phyloP scores from a whole-genome alignment of 1,140 invertebrate species.

The Bicyclus anynana region DNA sequence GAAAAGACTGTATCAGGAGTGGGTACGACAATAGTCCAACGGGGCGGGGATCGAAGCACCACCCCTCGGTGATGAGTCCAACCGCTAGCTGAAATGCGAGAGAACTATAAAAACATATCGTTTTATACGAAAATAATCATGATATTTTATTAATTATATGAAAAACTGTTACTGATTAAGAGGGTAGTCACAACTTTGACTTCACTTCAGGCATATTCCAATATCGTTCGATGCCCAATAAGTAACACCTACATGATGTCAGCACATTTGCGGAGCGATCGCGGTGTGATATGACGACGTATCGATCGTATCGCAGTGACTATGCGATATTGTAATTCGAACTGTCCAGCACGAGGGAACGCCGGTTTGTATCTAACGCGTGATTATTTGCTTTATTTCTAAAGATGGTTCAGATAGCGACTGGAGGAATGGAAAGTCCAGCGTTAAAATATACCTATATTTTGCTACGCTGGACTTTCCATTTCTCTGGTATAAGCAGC shows the following conservation, averaged over 20 bases:
- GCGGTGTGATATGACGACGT: slow-evolving; percentile 64
- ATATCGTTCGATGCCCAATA: slow-evolving; percentile 47
- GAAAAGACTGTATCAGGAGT: no score
- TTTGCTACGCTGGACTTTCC: no score
- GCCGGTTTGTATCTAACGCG: slow-evolving; percentile 45
- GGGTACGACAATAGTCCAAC: no score
- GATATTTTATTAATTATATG: no score
- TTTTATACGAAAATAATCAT: no score
- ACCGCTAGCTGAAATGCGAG: no score
- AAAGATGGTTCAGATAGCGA: slow-evolving; percentile 14
- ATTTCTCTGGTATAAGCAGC: no score
- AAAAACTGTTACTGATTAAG: neutral
- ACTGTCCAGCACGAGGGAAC: slow-evolving; percentile 57
- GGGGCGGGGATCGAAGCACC: no score
- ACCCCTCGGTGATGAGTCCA: no score
- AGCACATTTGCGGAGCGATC: slow-evolving; percentile 66
- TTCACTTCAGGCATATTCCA: slow-evolving; percentile 38
- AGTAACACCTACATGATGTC: slow-evolving; percentile 67
- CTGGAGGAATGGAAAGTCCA: slow-evolving; percentile 22
- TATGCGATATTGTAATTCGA: slow-evolving; percentile 62
- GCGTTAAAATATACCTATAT: no score
- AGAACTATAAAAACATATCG: no score
- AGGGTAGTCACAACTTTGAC: no score
- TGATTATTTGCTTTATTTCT: slow-evolving; percentile 53
- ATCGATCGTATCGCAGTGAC: slow-evolving; percentile 68